Conservation (phyloP, 2,113 vertebrate species). For the Lophochroa leadbeateri region DNA sequence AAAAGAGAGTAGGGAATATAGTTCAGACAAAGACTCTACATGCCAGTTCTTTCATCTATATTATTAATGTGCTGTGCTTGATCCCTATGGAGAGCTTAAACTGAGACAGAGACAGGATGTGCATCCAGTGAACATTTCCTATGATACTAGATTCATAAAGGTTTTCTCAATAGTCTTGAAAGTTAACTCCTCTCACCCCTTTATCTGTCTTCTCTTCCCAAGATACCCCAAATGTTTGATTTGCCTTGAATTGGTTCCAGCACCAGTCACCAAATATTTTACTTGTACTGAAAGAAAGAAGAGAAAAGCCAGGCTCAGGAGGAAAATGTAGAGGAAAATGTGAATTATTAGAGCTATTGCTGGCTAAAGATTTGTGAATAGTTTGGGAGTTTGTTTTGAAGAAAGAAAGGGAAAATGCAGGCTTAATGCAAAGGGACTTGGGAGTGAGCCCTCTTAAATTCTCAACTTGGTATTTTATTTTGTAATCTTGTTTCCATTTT, state of each 20-base stretch:
- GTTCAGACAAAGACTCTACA: conserved; percentile 30
- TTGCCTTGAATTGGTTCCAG: conserved; percentile 10
- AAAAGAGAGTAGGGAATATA: background rate
- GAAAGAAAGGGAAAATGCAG: background rate
- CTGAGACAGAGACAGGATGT: conserved; percentile 34
- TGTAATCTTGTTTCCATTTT: background rate
- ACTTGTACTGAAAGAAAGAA: background rate
- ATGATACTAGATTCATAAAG: background rate
- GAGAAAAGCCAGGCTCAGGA: background rate
- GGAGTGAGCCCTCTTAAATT: background rate
- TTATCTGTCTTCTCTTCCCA: background rate
- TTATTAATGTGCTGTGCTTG: conserved; percentile 42
- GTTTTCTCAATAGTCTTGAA: background rate
- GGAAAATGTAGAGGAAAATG: background rate
- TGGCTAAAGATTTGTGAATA: background rate
- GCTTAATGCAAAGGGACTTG: background rate
- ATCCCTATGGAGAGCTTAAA: conserved; percentile 27
- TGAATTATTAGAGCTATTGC: background rate
- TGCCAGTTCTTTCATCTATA: background rate
- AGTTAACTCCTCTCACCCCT: background rate
- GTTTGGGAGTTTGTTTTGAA: background rate
- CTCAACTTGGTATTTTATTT: background rate
- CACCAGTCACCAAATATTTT: background rate
- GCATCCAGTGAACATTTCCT: conserved; percentile 40
- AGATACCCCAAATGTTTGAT: background rate